These are phyloP conservation scores for Allacma fusca DNA, from an alignment of 2,888 invertebrate genomes.

Conservation along the genomic window DNA sequence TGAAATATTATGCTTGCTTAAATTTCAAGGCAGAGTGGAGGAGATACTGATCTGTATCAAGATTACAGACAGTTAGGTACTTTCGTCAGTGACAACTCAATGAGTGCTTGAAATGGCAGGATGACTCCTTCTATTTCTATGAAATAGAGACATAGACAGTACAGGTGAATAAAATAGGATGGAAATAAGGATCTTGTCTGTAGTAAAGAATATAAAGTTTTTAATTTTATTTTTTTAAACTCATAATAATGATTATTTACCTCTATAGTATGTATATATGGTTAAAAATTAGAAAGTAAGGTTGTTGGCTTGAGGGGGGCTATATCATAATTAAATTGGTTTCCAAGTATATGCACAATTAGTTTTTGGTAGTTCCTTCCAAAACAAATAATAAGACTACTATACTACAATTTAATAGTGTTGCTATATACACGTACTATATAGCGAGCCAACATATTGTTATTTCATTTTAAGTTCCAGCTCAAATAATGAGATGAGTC, in stretches of 20 bases:
- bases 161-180: no score
- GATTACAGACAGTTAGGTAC: no score
- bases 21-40: no score
- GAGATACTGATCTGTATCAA: no score
- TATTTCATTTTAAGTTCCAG: conserved; percentile 32
- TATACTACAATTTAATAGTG: neutral
- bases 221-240: conserved; percentile 12
- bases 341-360: neutral
- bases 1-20: no score
- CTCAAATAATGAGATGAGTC: conserved; percentile 40
- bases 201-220: conserved; percentile 23
- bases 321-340: neutral
- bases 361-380: conserved; percentile 2
- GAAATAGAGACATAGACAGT: no score
- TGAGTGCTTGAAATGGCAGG: no score
- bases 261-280: no score
- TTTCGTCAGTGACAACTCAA: no score
- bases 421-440: neutral
- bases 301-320: neutral
- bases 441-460: neutral
- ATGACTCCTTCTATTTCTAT: no score
- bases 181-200: neutral
- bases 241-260: neutral
- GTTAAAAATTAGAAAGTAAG: conserved; percentile 14
- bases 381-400: no score